A percentile compares a stretch with the other conserved stretches of the same genome.
Evolutionary conservation across 2,113 vertebrate genomes (phyloP).

Genomic region (Tylochromis polylepis): DNA sequence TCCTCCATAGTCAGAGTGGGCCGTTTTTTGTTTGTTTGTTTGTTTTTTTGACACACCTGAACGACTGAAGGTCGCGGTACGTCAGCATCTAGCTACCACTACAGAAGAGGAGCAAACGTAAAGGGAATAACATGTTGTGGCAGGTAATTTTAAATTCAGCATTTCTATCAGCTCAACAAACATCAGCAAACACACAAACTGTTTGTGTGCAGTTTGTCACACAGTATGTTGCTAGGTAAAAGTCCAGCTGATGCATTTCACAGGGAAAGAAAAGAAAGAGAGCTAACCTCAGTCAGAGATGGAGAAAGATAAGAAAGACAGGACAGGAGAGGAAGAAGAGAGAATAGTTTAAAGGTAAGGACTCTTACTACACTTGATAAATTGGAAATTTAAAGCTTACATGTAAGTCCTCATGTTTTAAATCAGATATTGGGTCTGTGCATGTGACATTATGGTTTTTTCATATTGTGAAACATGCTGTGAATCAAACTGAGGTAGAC

Average conservation of each 20-base stretch:
- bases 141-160: neutral
- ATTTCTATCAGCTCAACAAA: neutral
- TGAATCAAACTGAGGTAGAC: neutral
- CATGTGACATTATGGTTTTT: neutral
- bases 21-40: neutral
- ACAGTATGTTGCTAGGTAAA: neutral
- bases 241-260: neutral
- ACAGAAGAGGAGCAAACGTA: neutral
- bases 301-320: neutral
- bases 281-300: neutral
- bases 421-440: neutral
- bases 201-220: neutral
- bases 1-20: neutral
- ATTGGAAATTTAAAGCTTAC: neutral
- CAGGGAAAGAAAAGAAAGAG: neutral
- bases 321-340: neutral
- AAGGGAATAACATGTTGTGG: neutral
- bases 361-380: neutral
- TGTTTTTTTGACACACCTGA: neutral
- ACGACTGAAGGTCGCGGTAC: neutral
- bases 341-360: neutral
- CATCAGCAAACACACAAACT: neutral
- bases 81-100: neutral
- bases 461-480: neutral
- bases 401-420: neutral